phyloP scores from a whole-genome alignment of 2,888 invertebrate species.

The Apamea monoglypha region DNA sequence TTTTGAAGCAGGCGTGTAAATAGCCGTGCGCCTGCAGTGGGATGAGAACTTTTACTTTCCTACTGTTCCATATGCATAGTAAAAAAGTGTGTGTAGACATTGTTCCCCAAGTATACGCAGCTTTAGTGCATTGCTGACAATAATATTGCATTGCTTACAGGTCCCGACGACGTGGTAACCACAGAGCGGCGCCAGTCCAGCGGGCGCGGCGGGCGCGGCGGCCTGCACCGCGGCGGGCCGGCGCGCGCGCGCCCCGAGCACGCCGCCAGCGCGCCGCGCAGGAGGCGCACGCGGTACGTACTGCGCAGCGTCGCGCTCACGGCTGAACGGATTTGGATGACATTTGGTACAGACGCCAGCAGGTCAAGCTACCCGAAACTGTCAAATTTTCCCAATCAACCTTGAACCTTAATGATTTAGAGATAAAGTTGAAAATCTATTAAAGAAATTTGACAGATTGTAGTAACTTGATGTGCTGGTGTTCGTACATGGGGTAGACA shows the following conservation, averaged over 20 bases:
- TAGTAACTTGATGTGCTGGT: no score
- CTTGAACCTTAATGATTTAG: no score
- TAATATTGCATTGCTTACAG: constrained; percentile 63
- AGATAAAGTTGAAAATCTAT: no score
- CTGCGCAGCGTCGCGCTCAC: no score
- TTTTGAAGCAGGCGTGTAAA: background rate
- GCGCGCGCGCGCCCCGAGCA: constrained; percentile 82
- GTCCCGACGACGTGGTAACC: constrained; percentile 83
- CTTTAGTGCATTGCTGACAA: background rate
- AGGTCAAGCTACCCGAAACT: no score
- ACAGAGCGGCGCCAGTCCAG: constrained; percentile 83
- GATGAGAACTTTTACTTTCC: background rate
- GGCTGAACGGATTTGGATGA: no score
- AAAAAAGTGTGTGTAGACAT: background rate
- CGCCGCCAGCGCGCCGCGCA: constrained; percentile 88
- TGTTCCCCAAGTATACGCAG: background rate
- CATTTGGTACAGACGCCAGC: no score
- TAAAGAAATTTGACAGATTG: no score
- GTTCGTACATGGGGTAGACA: no score
- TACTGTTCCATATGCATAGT: background rate
- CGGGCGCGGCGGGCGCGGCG: constrained; percentile 83
- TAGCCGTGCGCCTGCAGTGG: background rate
- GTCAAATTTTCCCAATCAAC: no score
- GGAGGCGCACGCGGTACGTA: constrained; percentile 89
- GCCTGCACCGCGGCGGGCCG: constrained; percentile 75